Evolutionary conservation across 2,888 invertebrate genomes (phyloP), one percentile per base, ranked within the genome.

Genomic region (Glyphotaelius pellucidus): DNA sequence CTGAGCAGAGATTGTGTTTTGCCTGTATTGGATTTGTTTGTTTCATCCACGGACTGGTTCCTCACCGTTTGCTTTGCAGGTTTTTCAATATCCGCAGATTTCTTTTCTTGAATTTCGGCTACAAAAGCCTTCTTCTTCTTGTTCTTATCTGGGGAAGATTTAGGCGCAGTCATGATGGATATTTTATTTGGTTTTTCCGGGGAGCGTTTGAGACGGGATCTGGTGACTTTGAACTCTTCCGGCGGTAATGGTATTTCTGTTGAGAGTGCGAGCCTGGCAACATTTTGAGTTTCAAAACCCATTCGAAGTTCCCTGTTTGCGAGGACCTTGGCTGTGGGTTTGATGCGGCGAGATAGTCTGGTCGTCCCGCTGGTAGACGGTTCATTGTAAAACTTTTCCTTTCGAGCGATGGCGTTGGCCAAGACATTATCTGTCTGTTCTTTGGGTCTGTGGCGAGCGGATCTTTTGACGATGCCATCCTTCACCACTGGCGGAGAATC

Each of bases 351-450:
- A 2, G 95, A 94, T 4, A 95, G 94, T 25, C 93, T 90, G 87
- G 93, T 92, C 93, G 94, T 93, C 11, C 90, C 93, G 32, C 93
- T 91, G 15, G 94, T 93, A 90, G 2, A 94, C 7, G 95, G 94
- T 94, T 96, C 96, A 94, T 97, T 97, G 94, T 97, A 97, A 0
- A 97, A 97, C 94, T 97, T 97, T 94, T 97, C 97, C 94, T 98
- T 98, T 25, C 97, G 96, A 0, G 97, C 97, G 94, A 97, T 97
- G 15, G 97, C 97, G 94, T 96, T 97, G 93, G 97, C 97, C 35
- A 98, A 94, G 52, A 97, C 96, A 89, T 97, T 97, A 93, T 97
- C 96, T 30, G 95, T 95, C 84, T 95, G 96, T 94, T 97, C 97
- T 94, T 97, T 97, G 93, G 97, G 97, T 87, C 97, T 95, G 80